Percentiles rank a stretch among this genome's conserved stretches.
Conservation (phyloP, 1,140 invertebrate genomes). For the Conus betulinus region DNA sequence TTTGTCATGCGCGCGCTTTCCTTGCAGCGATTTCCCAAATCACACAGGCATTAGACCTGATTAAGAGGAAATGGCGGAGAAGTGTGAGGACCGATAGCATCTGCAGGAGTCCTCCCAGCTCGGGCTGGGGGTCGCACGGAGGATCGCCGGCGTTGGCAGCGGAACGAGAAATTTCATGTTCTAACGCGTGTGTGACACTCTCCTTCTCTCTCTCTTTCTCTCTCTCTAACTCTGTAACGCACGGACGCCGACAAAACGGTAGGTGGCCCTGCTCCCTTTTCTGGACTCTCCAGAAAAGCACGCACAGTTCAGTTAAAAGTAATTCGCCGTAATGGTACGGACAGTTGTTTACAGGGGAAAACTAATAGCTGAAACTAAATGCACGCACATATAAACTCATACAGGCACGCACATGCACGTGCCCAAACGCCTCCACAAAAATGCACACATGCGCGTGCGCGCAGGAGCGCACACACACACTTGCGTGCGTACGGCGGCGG, state of each 20-base stretch:
- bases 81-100: not conserved
- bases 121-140: not conserved
- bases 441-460: not conserved
- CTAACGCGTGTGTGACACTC: conserved; percentile 2
- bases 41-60: not conserved
- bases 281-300: too few species aligned
- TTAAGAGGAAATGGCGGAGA: conserved; percentile 3
- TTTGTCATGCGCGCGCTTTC: not conserved
- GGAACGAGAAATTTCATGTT: conserved; percentile 11
- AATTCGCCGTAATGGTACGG: too few species aligned
- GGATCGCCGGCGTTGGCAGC: not conserved
- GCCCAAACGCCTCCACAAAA: not conserved
- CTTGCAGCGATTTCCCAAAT: not conserved
- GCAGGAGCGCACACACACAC: too few species aligned
- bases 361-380: too few species aligned
- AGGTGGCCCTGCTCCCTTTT: too few species aligned
- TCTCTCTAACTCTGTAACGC: not conserved
- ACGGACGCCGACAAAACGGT: not conserved
- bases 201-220: not conserved
- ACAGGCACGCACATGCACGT: not conserved
- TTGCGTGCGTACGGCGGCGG: too few species aligned
- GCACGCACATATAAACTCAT: not conserved
- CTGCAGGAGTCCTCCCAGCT: not conserved
- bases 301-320: too few species aligned
- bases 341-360: too few species aligned